phyloP scores from a whole-genome alignment of 2,888 invertebrate genomes.

The Abrostola tripartita region DNA sequence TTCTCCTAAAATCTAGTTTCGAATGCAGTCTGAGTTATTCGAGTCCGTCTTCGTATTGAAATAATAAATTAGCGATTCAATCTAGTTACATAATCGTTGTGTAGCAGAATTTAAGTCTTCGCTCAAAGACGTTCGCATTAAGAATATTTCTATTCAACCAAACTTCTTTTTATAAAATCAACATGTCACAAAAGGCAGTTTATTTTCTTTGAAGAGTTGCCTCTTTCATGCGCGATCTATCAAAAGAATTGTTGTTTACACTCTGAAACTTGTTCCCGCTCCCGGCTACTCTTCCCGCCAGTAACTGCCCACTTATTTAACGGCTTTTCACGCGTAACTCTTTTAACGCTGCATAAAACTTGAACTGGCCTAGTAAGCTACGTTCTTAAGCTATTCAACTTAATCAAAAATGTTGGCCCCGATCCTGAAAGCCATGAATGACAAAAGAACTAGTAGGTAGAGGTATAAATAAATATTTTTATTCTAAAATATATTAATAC shows the following conservation, averaged over 20 bases:
- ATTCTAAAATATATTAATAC: slow-evolving; percentile 1
- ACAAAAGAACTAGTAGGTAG: not conserved
- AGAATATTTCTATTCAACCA: not conserved
- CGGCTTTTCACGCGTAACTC: slow-evolving; percentile 31
- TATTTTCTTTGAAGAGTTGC: slow-evolving; percentile 44
- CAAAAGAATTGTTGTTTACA: slow-evolving; percentile 56
- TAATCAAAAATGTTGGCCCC: slow-evolving; percentile 4
- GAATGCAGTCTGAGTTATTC: slow-evolving; percentile 1
- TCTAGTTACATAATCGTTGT: no score
- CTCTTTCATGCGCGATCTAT: slow-evolving; percentile 50
- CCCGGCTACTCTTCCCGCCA: slow-evolving; percentile 36
- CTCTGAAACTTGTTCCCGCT: slow-evolving; percentile 35
- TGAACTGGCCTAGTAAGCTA: slow-evolving; percentile 6
- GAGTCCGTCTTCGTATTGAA: not conserved
- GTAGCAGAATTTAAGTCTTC: not conserved
- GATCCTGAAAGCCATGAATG: slow-evolving; percentile 18
- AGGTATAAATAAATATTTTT: slow-evolving; percentile 2
- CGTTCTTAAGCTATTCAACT: slow-evolving; percentile 4
- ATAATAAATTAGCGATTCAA: no score
- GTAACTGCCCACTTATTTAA: slow-evolving; percentile 43
- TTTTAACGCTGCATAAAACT: slow-evolving; percentile 37
- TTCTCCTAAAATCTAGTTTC: slow-evolving; percentile 27
- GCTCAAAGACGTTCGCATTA: slow-evolving; percentile 3
- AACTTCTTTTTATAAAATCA: slow-evolving; percentile 32
- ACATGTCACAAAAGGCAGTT: slow-evolving; percentile 42